Percentiles rank a stretch among this genome's conserved stretches.
phyloP scores from a whole-genome alignment of 2,113 vertebrate species.

The Hyperoodon ampullatus region DNA sequence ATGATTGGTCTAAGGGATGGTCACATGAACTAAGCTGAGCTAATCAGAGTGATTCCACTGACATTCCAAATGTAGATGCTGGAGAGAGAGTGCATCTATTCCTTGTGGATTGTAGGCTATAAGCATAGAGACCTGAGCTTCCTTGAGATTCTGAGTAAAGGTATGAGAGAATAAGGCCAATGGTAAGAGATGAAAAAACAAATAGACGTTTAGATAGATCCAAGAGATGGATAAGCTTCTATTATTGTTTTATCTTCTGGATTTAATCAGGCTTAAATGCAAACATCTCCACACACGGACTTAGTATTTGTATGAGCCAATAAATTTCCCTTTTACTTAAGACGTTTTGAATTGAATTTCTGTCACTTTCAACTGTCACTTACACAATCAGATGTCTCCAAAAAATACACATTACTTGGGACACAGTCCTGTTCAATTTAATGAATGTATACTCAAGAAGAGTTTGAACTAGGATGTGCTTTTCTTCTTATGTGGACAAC shows the following conservation, averaged over 20 bases:
- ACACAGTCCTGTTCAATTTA: neutral
- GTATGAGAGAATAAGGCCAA: neutral
- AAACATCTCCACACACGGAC: constrained; percentile 42
- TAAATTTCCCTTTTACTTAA: constrained; percentile 43
- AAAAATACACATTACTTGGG: neutral
- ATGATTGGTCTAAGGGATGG: neutral
- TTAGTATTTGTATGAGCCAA: neutral
- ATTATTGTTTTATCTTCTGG: constrained; percentile 57
- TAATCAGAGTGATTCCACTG: neutral
- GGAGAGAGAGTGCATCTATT: neutral
- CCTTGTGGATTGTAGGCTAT: neutral
- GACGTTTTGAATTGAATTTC: constrained; percentile 45
- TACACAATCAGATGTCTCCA: neutral
- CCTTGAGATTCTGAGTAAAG: neutral
- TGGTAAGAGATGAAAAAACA: constrained; percentile 42
- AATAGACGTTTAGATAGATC: constrained; percentile 7
- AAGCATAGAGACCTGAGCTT: neutral
- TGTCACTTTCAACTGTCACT: constrained; percentile 8
- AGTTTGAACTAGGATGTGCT: neutral
- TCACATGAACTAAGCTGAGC: neutral
- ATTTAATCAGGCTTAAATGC: constrained; percentile 60
- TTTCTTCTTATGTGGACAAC: neutral
- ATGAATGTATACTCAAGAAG: neutral
- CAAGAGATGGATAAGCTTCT: constrained; percentile 47
- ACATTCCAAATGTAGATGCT: neutral